Conservation (phyloP, 1,140 invertebrate species). For the Drosophila punjabiensis region DNA sequence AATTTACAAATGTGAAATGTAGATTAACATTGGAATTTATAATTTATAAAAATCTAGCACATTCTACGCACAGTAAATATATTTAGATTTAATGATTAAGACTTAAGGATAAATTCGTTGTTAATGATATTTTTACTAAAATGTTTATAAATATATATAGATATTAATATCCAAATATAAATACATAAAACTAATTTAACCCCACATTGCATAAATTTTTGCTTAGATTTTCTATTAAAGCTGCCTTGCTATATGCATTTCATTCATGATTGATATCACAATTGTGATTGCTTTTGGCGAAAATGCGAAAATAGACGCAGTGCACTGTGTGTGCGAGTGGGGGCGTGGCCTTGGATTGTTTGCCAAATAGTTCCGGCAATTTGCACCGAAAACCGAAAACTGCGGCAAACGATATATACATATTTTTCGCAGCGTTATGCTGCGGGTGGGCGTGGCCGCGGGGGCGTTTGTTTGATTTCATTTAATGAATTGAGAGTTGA, state of each 20-base stretch:
- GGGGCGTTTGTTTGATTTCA: slow-evolving; percentile 29
- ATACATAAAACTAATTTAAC: background rate
- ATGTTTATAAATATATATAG: background rate
- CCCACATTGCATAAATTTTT: background rate
- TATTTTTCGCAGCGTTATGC: background rate
- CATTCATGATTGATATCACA: background rate
- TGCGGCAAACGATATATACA: slow-evolving; percentile 26
- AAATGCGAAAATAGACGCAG: background rate
- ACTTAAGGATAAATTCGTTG: no score
- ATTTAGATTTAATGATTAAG: no score
- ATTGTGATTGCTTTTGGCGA: background rate
- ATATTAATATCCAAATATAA: background rate
- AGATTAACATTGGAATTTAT: no score
- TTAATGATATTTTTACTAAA: no score
- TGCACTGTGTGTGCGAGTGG: slow-evolving; percentile 3
- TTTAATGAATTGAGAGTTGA: slow-evolving; percentile 38
- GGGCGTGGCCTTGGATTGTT: slow-evolving; percentile 11
- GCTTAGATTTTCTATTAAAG: background rate
- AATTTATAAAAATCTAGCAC: no score
- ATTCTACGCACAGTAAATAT: no score
- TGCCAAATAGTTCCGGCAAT: slow-evolving; percentile 20
- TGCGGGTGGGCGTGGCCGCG: slow-evolving; percentile 12
- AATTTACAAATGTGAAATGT: no score
- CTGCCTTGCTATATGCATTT: background rate
- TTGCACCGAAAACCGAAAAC: slow-evolving; percentile 38